These are phyloP conservation scores for Eurystomus glaucurus DNA, from an alignment of 2,797 vertebrate species.

Conservation along the genomic window DNA sequence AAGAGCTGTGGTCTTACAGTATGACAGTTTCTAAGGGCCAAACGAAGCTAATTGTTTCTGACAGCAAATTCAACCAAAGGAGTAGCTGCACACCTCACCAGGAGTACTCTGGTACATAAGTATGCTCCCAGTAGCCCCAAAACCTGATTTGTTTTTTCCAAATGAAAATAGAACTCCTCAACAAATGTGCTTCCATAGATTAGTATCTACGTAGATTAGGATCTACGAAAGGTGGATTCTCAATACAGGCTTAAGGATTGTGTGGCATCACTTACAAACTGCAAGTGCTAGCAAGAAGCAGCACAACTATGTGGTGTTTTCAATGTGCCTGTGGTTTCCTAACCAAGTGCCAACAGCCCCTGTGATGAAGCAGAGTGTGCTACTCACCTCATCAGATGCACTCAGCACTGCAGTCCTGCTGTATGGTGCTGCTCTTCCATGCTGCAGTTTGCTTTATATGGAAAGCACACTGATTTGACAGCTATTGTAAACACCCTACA, in stretches of 20 bases:
- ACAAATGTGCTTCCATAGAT: background rate
- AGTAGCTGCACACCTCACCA: background rate
- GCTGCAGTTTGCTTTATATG: background rate
- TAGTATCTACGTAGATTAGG: background rate
- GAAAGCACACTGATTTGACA: background rate
- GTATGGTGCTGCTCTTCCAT: background rate
- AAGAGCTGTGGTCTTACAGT: background rate
- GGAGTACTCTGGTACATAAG: background rate
- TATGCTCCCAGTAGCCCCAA: fast-evolving
- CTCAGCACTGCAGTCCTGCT: background rate
- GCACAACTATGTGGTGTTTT: background rate
- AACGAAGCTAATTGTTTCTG: background rate
- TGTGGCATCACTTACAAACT: background rate
- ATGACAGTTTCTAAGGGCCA: background rate
- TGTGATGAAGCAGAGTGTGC: fast-evolving
- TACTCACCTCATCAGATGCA: background rate
- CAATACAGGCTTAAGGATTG: background rate
- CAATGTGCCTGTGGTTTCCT: background rate
- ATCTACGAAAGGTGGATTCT: background rate
- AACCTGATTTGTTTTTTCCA: background rate
- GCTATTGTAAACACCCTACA: background rate
- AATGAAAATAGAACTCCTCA: background rate
- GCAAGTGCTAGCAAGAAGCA: background rate
- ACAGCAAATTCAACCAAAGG: background rate
- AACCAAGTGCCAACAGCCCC: background rate